Conservation (phyloP, 2,888 invertebrate species). For the Oscheius sp. region DNA sequence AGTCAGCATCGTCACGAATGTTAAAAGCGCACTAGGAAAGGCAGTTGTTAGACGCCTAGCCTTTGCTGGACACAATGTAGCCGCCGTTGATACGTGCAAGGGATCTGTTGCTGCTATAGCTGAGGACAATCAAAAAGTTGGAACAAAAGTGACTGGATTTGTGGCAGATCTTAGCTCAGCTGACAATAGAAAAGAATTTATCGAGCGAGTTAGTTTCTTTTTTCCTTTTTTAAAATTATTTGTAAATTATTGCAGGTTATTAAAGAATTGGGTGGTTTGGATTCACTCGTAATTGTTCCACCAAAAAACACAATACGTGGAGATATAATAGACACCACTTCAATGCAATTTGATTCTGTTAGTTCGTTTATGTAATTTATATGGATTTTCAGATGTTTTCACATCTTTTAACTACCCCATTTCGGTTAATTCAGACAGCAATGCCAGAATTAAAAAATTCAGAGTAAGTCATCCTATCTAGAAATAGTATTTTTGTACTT, state of each 20-base stretch:
- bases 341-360: slow-evolving; percentile 23
- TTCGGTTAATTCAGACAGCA: slow-evolving; percentile 48
- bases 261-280: slow-evolving; percentile 39
- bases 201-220: slow-evolving; percentile 30
- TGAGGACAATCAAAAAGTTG: slow-evolving; percentile 48
- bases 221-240: background rate
- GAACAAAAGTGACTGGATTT: slow-evolving; percentile 45
- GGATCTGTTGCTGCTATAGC: slow-evolving; percentile 41
- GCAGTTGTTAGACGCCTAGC: slow-evolving; percentile 55
- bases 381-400: slow-evolving; percentile 41
- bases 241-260: slow-evolving; percentile 17
- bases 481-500: slow-evolving; percentile 1
- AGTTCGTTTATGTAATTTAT: background rate
- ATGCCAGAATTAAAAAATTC: slow-evolving; percentile 53
- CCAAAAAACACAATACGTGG: slow-evolving; percentile 53
- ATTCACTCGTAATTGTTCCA: slow-evolving; percentile 46
- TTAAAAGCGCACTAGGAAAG: slow-evolving; percentile 45
- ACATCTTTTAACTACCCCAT: slow-evolving; percentile 55
- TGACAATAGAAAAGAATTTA: slow-evolving; percentile 40
- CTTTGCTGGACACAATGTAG: slow-evolving; percentile 51
- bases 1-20: slow-evolving; percentile 44
- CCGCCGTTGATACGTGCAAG: slow-evolving; percentile 45
- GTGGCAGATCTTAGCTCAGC: slow-evolving; percentile 35
- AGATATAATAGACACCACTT: slow-evolving; percentile 49
- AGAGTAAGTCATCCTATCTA: no score